These are phyloP conservation scores for Pseudomugil tenellus DNA, from an alignment of 2,797 vertebrate species.

Conservation along the genomic window DNA sequence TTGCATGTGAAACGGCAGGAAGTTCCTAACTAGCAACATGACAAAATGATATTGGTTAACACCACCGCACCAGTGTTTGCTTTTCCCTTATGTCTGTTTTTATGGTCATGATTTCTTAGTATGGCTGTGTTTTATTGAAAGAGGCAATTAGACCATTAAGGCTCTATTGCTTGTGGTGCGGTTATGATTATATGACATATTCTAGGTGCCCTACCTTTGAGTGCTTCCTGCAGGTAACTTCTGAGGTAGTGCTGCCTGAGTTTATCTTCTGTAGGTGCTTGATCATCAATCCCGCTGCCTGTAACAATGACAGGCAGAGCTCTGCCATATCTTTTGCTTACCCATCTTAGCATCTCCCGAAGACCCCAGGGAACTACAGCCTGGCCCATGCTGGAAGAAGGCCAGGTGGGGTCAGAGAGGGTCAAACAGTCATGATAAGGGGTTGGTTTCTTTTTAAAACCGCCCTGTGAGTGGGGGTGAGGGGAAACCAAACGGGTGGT, in stretches of 20 bases:
- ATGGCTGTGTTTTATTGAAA: conserved; percentile 50
- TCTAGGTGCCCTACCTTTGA: conserved; percentile 85
- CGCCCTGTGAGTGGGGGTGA: conserved; percentile 20
- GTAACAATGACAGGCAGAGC: conserved; percentile 87
- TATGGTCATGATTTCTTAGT: conserved; percentile 65
- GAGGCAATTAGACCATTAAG: conserved; percentile 53
- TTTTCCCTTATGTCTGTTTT: conserved; percentile 29
- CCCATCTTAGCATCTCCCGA: conserved; percentile 88
- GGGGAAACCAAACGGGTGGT: conserved; percentile 91
- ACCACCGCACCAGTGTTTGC: neutral
- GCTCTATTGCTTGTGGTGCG: conserved; percentile 9
- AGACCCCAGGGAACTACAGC: conserved; percentile 90
- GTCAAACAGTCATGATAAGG: conserved; percentile 82
- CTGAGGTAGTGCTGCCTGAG: conserved; percentile 88
- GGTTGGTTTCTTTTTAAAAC: conserved; percentile 26
- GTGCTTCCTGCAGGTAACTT: conserved; percentile 89
- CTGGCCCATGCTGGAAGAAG: conserved; percentile 82
- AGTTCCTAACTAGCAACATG: conserved; percentile 37
- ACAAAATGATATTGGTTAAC: conserved; percentile 9
- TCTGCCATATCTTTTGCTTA: conserved; percentile 85
- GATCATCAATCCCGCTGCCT: conserved; percentile 91
- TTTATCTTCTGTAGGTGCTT: conserved; percentile 82
- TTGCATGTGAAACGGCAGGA: conserved; percentile 15
- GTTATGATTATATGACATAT: conserved; percentile 5
- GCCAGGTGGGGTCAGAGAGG: conserved; percentile 88